These are phyloP conservation scores for Takifugu flavidus DNA, from an alignment of 2,113 vertebrate species.

Conservation along the genomic window DNA sequence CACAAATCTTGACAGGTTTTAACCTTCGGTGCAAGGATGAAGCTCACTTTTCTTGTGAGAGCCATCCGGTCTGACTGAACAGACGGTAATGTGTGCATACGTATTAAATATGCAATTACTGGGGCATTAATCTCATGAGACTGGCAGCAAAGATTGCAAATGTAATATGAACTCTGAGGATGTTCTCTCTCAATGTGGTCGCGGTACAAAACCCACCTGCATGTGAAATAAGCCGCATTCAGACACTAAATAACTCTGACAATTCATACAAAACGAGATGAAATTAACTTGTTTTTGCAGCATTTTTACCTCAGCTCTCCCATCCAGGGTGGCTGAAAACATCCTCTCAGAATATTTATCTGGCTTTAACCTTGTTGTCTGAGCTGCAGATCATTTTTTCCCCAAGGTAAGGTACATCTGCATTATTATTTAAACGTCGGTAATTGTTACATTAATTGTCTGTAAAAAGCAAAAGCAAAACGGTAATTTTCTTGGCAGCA, in stretches of 20 bases:
- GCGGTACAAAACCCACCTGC: slow-evolving; percentile 28
- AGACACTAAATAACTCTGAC: slow-evolving; percentile 53
- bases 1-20: slow-evolving; percentile 47
- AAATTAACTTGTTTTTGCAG: slow-evolving; percentile 4
- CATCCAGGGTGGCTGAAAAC: too few species aligned
- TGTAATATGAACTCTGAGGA: slow-evolving; percentile 26
- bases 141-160: slow-evolving; percentile 30
- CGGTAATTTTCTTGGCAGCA: too few species aligned
- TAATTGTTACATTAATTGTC: too few species aligned
- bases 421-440: too few species aligned
- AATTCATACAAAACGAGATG: slow-evolving; percentile 31
- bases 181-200: slow-evolving; percentile 23
- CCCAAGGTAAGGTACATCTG: too few species aligned
- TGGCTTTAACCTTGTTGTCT: too few species aligned
- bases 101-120: slow-evolving; percentile 56
- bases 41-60: slow-evolving; percentile 33
- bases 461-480: too few species aligned
- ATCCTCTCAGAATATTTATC: too few species aligned
- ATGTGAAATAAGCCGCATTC: slow-evolving; percentile 35
- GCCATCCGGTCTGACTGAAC: slow-evolving; percentile 44
- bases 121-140: slow-evolving; percentile 41
- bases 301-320: too few species aligned
- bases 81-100: slow-evolving; percentile 37
- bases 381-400: too few species aligned
- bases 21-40: slow-evolving; percentile 46